Evolutionary conservation across 2,113 vertebrate species (phyloP).

Genomic region (Ahaetulla prasina): DNA sequence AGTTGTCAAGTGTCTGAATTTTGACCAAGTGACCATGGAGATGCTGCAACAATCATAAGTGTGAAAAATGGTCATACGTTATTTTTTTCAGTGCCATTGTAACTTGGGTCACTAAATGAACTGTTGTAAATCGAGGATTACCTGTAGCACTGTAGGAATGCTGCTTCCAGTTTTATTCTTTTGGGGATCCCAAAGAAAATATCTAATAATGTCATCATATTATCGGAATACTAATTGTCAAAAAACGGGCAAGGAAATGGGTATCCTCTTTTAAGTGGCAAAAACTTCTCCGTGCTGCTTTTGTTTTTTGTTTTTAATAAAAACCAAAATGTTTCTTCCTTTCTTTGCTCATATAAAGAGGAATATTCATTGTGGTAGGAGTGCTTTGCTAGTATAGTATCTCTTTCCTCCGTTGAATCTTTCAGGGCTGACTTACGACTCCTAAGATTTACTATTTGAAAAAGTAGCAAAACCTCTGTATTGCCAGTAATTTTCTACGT

Average conservation of each 20-base stretch:
- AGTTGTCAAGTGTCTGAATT: too few species aligned
- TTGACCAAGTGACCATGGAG: too few species aligned
- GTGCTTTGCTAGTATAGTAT: neutral
- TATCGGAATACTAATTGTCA: neutral
- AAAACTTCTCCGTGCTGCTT: neutral
- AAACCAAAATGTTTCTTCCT: neutral
- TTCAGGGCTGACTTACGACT: neutral
- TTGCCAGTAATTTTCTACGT: neutral
- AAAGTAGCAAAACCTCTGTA: neutral
- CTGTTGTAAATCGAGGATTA: too few species aligned
- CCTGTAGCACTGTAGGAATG: neutral
- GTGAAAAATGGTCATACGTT: too few species aligned
- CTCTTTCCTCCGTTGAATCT: neutral
- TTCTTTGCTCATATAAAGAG: neutral
- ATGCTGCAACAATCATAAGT: too few species aligned
- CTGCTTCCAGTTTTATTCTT: neutral
- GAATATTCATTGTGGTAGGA: neutral
- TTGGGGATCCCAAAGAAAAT: neutral
- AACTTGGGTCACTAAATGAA: too few species aligned
- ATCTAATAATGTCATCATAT: neutral
- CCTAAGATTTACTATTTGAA: neutral
- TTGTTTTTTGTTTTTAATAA: neutral
- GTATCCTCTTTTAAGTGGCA: neutral
- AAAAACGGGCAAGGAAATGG: neutral
- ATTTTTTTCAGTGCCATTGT: too few species aligned